These are phyloP conservation scores for Pachyuromys duprasi DNA, from an alignment of 2,797 vertebrate species.

Conservation along the genomic window DNA sequence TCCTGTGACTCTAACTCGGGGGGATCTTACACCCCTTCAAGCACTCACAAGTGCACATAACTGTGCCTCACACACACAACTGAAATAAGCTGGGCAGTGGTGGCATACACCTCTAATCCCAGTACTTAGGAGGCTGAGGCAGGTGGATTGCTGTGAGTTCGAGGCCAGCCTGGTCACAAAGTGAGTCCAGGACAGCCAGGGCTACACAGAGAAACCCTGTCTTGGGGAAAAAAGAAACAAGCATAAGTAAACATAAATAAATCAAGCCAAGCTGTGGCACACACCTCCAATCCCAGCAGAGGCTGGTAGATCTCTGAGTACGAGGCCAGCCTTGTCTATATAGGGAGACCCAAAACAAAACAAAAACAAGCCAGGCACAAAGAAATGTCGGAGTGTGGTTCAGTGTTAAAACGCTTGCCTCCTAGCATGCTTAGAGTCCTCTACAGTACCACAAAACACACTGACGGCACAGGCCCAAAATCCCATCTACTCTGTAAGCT, in stretches of 20 bases:
- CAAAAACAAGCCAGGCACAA: not conserved
- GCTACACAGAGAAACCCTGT: not conserved
- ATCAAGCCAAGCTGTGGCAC: not conserved
- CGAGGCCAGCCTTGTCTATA: not conserved
- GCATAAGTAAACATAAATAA: not conserved
- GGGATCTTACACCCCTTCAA: too few species aligned
- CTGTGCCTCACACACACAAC: not conserved
- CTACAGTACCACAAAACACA: not conserved
- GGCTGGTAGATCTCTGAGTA: not conserved
- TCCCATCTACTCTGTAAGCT: not conserved
- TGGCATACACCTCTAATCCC: not conserved
- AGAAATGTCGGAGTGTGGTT: not conserved
- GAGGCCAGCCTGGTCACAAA: not conserved
- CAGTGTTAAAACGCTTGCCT: not conserved
- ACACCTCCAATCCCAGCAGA: not conserved
- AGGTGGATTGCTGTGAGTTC: not conserved
- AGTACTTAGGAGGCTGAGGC: not conserved
- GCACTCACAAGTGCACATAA: not conserved
- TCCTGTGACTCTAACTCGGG: not conserved
- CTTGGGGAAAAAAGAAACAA: not conserved
- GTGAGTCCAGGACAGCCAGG: not conserved
- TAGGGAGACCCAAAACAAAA: not conserved
- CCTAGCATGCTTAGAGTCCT: not conserved
- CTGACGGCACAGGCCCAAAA: too few species aligned
- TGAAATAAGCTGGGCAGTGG: not conserved